Percentiles rank a stretch among this genome's conserved stretches.
These are phyloP conservation scores for Delia radicum DNA, from an alignment of 1,140 invertebrate genomes.

Conservation along the genomic window DNA sequence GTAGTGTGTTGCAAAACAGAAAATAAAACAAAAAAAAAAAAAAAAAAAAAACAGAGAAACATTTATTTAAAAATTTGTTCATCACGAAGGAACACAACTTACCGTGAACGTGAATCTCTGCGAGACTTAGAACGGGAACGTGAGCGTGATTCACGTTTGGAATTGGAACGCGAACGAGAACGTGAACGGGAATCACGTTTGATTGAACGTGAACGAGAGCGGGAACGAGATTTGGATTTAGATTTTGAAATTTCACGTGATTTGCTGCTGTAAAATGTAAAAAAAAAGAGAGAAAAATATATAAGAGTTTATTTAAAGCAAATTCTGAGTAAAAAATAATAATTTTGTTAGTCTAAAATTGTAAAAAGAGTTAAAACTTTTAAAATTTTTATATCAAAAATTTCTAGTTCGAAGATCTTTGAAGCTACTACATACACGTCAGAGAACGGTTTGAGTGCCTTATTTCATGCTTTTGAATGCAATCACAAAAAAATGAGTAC, in stretches of 20 bases:
- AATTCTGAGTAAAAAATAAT: background rate
- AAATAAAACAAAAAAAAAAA: background rate
- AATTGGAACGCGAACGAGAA: constrained; percentile 35
- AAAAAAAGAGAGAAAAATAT: constrained; percentile 18
- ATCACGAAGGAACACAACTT: constrained; percentile 32
- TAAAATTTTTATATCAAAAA: no score
- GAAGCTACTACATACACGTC: no score
- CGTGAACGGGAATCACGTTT: constrained; percentile 41
- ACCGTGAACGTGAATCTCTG: constrained; percentile 55
- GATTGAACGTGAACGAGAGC: constrained; percentile 57
- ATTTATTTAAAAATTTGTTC: constrained; percentile 2
- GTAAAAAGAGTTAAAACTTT: no score
- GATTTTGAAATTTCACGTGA: constrained; percentile 57
- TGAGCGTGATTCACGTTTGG: constrained; percentile 55
- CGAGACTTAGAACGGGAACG: constrained; percentile 56
- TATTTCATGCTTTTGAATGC: no score
- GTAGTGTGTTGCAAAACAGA: background rate
- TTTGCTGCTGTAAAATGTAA: constrained; percentile 44
- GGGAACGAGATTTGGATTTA: constrained; percentile 60
- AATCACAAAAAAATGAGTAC: no score
- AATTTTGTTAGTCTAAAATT: no score
- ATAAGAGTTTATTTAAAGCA: background rate
- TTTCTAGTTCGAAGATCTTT: no score
- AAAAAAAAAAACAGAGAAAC: constrained; percentile 10
- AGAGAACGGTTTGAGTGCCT: no score